Evolutionary conservation across 2,113 vertebrate genomes (phyloP), one percentile per base, ranked within the genome.

Genomic region (Siniperca knerii): DNA sequence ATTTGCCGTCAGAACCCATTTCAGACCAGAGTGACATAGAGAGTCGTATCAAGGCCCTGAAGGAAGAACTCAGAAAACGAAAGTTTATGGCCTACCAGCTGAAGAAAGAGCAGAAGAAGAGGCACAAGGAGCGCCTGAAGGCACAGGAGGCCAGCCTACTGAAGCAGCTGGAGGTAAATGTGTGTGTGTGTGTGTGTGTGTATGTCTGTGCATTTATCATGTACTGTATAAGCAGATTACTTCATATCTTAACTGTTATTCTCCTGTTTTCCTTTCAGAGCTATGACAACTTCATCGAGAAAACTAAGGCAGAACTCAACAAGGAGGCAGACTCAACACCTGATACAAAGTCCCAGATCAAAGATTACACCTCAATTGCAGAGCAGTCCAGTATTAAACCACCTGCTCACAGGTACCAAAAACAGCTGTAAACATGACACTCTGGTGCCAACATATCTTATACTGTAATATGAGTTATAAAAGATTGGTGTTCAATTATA

Each of bases 11-110:
- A 99, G 98, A 99, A 95, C 95, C 96, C 58, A 95, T 97, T 40
- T 99, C 98, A 85, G 98, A 99, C 93, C 98, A 98, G 93, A 99
- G 97, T 84, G 97, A 99, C 86, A 97, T 99, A 13, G 98, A 99
- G 95, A 95, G 95, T 82, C 97, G 98, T 60, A 98, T 99, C 91
- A 95, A 94, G 70, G 97, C 97, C 72, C 93, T 99, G 75, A 98
- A 98, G 91, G 97, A 97, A 79, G 97, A 99, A 69, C 95, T 99
- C 10, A 94, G 95, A 42, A 97, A 97, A 75, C 96, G 98, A 64
- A 99, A 98, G 85, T 96, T 96, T 20, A 97, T 98, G 86, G 98
- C 98, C 82, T 95, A 97, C 81, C 97, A 98, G 86, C 92, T 99
- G 87, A 99, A 98, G 91, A 98, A 97, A 89, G 98, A 99, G 85